A percentile compares a stretch with the other conserved stretches of the same genome.
Conservation (phyloP, 2,888 invertebrate species). For the Ecdyonurus torrentis region DNA sequence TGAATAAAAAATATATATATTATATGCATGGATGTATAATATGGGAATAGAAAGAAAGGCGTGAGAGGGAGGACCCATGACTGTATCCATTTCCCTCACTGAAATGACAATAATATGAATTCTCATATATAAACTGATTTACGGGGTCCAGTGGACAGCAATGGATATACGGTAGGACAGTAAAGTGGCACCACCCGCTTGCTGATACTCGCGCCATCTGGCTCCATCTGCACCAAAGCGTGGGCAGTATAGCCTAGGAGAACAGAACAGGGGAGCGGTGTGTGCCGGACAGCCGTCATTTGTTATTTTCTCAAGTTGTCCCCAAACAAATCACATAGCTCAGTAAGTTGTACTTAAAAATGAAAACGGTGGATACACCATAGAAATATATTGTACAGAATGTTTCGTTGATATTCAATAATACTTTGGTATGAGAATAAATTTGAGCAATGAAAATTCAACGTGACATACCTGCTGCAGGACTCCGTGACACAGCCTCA, state of each 20-base stretch:
- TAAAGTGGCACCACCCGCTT: conserved; percentile 5
- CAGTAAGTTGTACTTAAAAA: conserved; percentile 9
- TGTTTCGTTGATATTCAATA: no score
- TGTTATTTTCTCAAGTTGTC: conserved; percentile 16
- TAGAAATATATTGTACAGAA: conserved; percentile 16
- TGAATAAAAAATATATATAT: background rate
- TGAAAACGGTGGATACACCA: background rate
- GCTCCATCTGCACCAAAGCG: conserved; percentile 6
- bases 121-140: conserved; percentile 17
- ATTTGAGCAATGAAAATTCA: no score
- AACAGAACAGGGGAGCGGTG: conserved; percentile 2
- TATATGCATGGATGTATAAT: background rate
- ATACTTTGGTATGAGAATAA: no score
- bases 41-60: background rate
- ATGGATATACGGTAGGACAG: background rate
- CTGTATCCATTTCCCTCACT: conserved; percentile 19
- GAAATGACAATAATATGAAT: conserved; percentile 20
- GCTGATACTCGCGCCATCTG: conserved; percentile 15
- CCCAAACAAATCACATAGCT: conserved; percentile 15
- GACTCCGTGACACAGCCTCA: background rate
- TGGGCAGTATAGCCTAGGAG: background rate
- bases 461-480: background rate
- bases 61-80: conserved; percentile 12
- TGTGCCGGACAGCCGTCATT: conserved; percentile 16
- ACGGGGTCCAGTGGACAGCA: conserved; percentile 15